Percentiles rank a stretch among this genome's conserved stretches.
Conservation (phyloP, 2,797 vertebrate genomes). For the Dendrocincla tyrannina region DNA sequence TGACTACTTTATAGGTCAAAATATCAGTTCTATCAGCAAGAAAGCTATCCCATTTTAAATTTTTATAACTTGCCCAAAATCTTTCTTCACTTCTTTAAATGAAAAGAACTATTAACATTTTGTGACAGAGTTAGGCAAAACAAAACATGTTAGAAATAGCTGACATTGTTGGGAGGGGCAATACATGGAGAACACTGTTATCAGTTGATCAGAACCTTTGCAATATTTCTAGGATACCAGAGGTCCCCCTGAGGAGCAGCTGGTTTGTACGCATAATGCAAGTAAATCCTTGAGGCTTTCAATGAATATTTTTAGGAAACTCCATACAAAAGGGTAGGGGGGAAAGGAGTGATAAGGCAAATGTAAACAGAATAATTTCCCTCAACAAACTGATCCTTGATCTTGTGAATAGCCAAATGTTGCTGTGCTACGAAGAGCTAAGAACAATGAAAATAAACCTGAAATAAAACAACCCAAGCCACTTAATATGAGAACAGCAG, state of each 20-base stretch:
- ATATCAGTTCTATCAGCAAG: not conserved
- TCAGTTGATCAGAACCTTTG: constrained; percentile 9
- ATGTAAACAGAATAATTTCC: not conserved
- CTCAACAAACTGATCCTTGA: not conserved
- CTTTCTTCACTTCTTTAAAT: not conserved
- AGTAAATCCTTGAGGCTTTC: not conserved
- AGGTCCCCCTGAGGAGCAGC: not conserved
- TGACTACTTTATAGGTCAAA: not conserved
- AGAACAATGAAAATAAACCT: not conserved
- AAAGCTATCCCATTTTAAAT: not conserved
- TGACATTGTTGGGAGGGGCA: not conserved
- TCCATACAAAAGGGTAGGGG: not conserved
- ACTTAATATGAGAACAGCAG: not conserved
- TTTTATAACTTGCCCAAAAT: not conserved
- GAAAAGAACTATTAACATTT: not conserved
- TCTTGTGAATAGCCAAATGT: not conserved
- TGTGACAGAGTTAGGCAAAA: not conserved
- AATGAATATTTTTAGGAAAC: not conserved
- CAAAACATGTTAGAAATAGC: not conserved
- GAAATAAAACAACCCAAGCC: not conserved
- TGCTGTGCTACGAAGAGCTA: not conserved
- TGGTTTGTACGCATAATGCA: not conserved
- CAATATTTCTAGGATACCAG: constrained; percentile 9
- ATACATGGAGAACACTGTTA: not conserved
- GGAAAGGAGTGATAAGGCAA: not conserved